A percentile compares a stretch with the other conserved stretches of the same genome.
Evolutionary conservation across 64 coral and sea anemone genomes (phyloP).

Genomic region (Cladopsammia gracilis): DNA sequence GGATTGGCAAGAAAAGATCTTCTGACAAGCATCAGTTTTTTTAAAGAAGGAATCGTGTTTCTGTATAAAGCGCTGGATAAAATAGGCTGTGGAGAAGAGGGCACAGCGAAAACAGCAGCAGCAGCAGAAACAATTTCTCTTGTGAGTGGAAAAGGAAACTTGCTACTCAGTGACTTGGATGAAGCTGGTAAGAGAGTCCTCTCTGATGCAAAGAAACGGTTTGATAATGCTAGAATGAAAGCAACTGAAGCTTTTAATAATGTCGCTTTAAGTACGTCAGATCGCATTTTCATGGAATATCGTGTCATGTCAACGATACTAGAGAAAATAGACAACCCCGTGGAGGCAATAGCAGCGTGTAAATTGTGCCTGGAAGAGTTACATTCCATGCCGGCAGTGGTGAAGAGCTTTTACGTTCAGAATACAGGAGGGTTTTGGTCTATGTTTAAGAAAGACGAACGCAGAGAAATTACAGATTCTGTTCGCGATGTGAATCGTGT

Average conservation of each 20-base stretch:
- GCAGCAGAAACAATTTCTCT: not conserved
- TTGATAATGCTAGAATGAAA: slow-evolving; percentile 5
- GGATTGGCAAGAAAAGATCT: slow-evolving; percentile 62
- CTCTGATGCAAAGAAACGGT: not conserved
- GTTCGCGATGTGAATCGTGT: slow-evolving; percentile 37
- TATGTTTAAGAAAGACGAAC: slow-evolving; percentile 27
- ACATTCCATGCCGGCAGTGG: slow-evolving; percentile 33
- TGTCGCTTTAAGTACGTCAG: slow-evolving; percentile 23
- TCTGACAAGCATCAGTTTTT: slow-evolving; percentile 56
- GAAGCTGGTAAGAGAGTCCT: not conserved
- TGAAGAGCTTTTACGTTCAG: slow-evolving; percentile 29
- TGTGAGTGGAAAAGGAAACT: not conserved
- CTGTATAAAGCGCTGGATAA: slow-evolving; percentile 8
- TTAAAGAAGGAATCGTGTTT: slow-evolving; percentile 67
- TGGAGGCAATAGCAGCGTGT: slow-evolving; percentile 14
- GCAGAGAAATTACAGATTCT: slow-evolving; percentile 24
- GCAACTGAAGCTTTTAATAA: slow-evolving; percentile 63
- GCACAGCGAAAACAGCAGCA: not conserved
- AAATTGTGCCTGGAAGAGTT: slow-evolving; percentile 57
- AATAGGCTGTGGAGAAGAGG: not conserved
- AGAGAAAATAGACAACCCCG: slow-evolving; percentile 54
- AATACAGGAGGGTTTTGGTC: not conserved
- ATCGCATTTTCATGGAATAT: slow-evolving; percentile 52
- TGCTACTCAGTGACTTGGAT: not conserved
- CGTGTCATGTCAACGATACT: slow-evolving; percentile 56